Evolutionary conservation across 1,140 invertebrate genomes (phyloP).

Genomic region (Dendroctonus valens): DNA sequence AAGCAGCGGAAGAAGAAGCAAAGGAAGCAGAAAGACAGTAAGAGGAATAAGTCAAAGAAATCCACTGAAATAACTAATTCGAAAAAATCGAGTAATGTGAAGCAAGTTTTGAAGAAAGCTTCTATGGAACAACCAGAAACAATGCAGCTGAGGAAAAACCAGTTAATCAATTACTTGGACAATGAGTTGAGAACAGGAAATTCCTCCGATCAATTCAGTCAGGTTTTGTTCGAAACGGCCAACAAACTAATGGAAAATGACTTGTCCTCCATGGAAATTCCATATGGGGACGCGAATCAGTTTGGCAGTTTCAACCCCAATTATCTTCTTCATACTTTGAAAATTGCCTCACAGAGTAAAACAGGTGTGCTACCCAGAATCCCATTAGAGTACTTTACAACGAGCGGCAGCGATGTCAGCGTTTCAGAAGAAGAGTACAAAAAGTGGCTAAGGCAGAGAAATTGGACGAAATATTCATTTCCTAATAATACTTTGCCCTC

Average conservation of each 20-base stretch:
- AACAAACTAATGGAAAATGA: slow-evolving; percentile 7
- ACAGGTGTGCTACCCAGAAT: neutral
- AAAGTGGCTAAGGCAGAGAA: slow-evolving; percentile 13
- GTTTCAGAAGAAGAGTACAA: slow-evolving; percentile 20
- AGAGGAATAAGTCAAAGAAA: neutral
- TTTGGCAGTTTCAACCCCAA: slow-evolving; percentile 9
- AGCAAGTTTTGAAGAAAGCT: too few relatives aligned
- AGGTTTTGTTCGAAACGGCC: slow-evolving; percentile 14
- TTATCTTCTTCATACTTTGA: slow-evolving; percentile 6
- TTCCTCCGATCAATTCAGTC: slow-evolving; percentile 13
- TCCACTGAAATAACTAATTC: too few relatives aligned
- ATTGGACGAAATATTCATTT: slow-evolving; percentile 13
- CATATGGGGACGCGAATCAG: neutral
- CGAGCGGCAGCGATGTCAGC: neutral
- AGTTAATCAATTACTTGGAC: slow-evolving; percentile 12
- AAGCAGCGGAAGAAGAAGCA: neutral
- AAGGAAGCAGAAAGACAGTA: neutral
- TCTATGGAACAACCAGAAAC: too few relatives aligned
- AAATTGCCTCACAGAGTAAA: neutral
- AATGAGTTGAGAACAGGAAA: slow-evolving; percentile 4
- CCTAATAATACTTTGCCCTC: neutral
- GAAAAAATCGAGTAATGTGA: too few relatives aligned
- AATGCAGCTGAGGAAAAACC: neutral
- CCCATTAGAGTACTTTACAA: neutral
- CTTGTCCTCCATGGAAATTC: slow-evolving; percentile 5